Base-by-base conservation (phyloP, 2,113 vertebrate species). In the Glaucidium brasilianum region DNA sequence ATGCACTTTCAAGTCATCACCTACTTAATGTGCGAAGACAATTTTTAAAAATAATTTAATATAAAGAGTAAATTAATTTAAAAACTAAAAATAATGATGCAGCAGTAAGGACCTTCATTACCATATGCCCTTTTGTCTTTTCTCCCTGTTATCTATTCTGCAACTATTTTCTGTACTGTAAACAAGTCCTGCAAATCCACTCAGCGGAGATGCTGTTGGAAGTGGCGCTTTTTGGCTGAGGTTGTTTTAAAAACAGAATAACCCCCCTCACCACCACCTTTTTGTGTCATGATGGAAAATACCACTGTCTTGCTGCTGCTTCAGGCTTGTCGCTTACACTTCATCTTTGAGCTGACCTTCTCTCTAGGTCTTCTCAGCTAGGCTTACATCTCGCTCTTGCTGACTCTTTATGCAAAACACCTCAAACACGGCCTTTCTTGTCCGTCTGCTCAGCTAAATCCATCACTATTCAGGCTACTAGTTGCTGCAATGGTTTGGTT, bases 41-140 rank as follows among this genome's bases (percentile, higher is more conserved):
- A 10, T 47, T 94, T 53, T 67, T 6, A n/a, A 89, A 88, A 81
- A 75, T 82, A 83, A 82, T 94, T 52, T 87, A 85, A 88, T 95
- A 84, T 66, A 56, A 92, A 30, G 93, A 96, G 93, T 68, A 90
- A 96, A 95, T 93, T 43, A 89, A 90, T 96, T 94, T 50, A 27
- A 60, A 68, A 74, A 34, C 92, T 96, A 94, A 96, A 97, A 96
- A 95, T 96, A 96, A 68, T 45, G 32, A 11, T 79, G 77, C 77
- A 58, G 81, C 92, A 84, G 17, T 23, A 69, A 79, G 78, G 80
- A 47, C 58, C 55, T 88, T 68, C 63, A 52, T 86, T 85, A 53
- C 59, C 93, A 88, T 67, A 3, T 47, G 71, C 35, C 95, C 81
- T 88, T 85, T 89, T 77, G 85, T 87, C 47, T 58, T 58, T 83